Evolutionary conservation across 2,797 vertebrate species (phyloP), one percentile per base, ranked within the genome.

Genomic region (Denticeps clupeoides): DNA sequence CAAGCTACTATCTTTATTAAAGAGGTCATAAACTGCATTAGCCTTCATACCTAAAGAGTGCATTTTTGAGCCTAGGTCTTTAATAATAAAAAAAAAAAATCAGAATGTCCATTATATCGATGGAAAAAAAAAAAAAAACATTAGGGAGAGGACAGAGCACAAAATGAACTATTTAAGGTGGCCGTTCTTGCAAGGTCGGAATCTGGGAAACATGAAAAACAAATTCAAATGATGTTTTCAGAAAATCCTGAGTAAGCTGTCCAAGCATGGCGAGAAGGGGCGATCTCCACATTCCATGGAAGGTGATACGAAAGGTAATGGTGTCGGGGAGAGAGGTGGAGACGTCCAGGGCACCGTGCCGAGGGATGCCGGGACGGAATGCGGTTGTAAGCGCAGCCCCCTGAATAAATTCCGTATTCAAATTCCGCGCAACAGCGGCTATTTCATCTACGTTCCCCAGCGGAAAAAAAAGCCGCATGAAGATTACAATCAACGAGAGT

Each of bases 401-500:
- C 49, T 51, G 15, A 55, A 73, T 46, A 11, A 54, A 45, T 59
- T 59, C 56, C 63, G 66, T 60, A 70, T 70, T 72, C 42, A 65
- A 65, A 71, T 68, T 63, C 56, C 6, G 45, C 23, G 29, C 75
- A 61, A 71, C 69, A 63, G 49, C 43, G 57, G 62, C 70, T 66
- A 58, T 65, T 66, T 62, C 53, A 60, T 68, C 62, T 37, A 37
- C 16, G 5, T 7, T 16, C 7, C 4, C 12, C 13, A 18, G 5
- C 59, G 50, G 65, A 35, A 38, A 37, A 64, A 67, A 72, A 52
- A 62, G 72, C 64, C 55, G 68, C 63, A 66, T 57, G 62, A 64
- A 81, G 70, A 81, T 79, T 77, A 80, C 71, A 84, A 78, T 82
- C 77, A 80, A 76, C 75, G 65, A 44, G 64, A 65, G 33, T 77